These are phyloP conservation scores for Amaurobius ferox DNA, from an alignment of 2,888 invertebrate species.

Conservation along the genomic window DNA sequence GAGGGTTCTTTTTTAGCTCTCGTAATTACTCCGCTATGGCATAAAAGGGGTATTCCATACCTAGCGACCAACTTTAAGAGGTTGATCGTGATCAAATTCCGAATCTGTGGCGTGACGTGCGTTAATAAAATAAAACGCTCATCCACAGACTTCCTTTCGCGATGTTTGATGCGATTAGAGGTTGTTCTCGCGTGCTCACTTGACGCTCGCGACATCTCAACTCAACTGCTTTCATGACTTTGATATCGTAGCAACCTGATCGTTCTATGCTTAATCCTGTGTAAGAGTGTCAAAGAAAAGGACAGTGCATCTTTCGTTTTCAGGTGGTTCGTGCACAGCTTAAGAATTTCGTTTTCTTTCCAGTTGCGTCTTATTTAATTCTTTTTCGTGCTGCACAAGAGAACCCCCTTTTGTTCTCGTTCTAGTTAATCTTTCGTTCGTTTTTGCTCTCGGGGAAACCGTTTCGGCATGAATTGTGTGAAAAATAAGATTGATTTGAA, in stretches of 20 bases:
- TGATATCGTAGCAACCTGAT: neutral
- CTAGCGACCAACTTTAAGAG: neutral
- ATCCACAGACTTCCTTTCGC: no score
- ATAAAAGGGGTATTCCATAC: neutral
- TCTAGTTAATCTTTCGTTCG: neutral
- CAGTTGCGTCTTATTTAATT: neutral
- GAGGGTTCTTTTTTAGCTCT: neutral
- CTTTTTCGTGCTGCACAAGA: neutral
- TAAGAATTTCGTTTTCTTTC: constrained; percentile 1
- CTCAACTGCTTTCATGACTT: neutral
- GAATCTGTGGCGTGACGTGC: neutral
- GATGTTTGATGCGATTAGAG: no score
- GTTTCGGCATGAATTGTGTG: neutral
- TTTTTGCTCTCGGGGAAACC: neutral
- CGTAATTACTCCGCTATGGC: neutral
- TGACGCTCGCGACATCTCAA: neutral
- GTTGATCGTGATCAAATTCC: constrained; percentile 14
- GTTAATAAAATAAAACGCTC: neutral
- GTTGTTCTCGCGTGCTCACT: neutral
- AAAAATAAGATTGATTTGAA: neutral
- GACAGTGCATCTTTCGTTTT: neutral
- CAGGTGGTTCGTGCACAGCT: neutral
- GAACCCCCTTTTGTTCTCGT: constrained; percentile 13
- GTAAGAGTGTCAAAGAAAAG: neutral
- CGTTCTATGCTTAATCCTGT: neutral